Percentiles rank a stretch among this genome's conserved stretches.
Conservation (phyloP, 2,113 vertebrate species). For the Cyanoramphus novaezelandiae region DNA sequence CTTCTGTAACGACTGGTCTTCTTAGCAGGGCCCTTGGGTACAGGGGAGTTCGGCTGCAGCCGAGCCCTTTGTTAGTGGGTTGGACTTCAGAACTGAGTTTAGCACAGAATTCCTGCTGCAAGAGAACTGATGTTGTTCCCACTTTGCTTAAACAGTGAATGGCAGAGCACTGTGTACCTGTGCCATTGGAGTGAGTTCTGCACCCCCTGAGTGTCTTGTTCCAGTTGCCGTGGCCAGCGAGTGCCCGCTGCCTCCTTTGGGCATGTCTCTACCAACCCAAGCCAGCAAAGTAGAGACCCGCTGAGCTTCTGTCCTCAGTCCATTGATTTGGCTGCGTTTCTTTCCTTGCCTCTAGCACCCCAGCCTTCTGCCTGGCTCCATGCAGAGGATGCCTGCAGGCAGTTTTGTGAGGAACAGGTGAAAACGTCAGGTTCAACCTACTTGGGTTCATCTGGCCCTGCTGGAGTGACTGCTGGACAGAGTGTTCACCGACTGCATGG, state of each 20-base stretch:
- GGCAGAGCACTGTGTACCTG: background rate
- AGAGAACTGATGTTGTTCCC: fast-evolving
- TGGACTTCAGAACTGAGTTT: background rate
- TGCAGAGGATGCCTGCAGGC: background rate
- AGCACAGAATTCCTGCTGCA: background rate
- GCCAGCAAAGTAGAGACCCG: background rate
- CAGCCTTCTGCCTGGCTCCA: background rate
- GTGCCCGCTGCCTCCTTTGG: background rate
- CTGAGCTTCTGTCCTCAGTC: background rate
- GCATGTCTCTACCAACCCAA: background rate
- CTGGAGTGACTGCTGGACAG: background rate
- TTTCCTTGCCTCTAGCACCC: background rate
- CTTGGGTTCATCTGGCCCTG: background rate
- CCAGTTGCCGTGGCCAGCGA: background rate
- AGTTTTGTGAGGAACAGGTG: background rate
- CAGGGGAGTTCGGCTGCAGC: background rate
- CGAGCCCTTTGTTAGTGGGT: background rate
- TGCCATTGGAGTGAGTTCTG: background rate
- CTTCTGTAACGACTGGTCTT: background rate
- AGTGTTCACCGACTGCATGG: background rate
- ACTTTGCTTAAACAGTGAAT: background rate
- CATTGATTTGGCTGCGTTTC: background rate
- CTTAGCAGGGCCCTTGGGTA: background rate
- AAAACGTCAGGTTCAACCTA: background rate
- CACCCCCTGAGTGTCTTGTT: background rate